Conservation (phyloP, 2,113 vertebrate genomes). For the Siniperca chuatsi region DNA sequence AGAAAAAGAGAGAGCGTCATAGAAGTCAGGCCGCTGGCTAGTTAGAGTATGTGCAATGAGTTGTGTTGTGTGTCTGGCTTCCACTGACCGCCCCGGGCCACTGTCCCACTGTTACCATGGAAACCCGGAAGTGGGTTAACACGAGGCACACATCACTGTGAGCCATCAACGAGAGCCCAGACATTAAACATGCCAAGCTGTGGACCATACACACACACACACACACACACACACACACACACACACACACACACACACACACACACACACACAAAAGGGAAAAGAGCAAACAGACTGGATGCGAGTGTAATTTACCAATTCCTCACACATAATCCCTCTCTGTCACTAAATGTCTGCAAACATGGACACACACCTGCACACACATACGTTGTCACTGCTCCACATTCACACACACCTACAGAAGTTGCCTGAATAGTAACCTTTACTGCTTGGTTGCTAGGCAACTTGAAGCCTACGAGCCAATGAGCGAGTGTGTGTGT, state of each 20-base stretch:
- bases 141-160: constrained; percentile 63
- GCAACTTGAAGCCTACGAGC: constrained; percentile 72
- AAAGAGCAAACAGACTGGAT: constrained; percentile 37
- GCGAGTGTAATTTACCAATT: constrained; percentile 18
- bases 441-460: constrained; percentile 74
- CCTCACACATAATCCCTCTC: constrained; percentile 14
- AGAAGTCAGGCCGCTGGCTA: constrained; percentile 36
- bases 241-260: constrained; percentile 4
- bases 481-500: constrained; percentile 31
- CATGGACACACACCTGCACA: constrained; percentile 42
- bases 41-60: constrained; percentile 40
- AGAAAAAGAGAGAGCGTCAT: neutral
- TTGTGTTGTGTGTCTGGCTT: constrained; percentile 64
- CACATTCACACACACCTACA: constrained; percentile 59
- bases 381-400: constrained; percentile 41
- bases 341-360: constrained; percentile 34
- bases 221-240: neutral
- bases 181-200: constrained; percentile 49
- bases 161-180: constrained; percentile 59
- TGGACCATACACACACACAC: constrained; percentile 15
- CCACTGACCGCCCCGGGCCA: constrained; percentile 59
- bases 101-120: constrained; percentile 78
- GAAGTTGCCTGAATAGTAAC: constrained; percentile 71
- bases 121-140: constrained; percentile 78
- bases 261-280: neutral